Evolutionary conservation across 92 coral and sea anemone genomes (phyloP), one percentile per base, ranked within the genome.

Genomic region (Bergia sp.): DNA sequence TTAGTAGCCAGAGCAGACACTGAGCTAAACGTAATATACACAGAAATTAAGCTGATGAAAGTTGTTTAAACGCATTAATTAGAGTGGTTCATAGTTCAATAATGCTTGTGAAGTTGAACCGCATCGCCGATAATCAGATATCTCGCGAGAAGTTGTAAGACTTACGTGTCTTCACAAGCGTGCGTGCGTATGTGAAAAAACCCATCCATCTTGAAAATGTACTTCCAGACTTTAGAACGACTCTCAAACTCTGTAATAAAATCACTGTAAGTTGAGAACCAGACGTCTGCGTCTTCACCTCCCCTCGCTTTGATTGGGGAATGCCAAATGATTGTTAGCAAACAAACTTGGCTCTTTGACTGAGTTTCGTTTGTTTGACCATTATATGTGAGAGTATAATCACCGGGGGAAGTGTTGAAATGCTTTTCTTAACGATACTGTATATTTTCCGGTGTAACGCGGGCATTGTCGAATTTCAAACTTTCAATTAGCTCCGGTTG

Each of bases 391-490:
- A 66, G 49, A 84, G 29, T 20, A 84, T 72, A 84, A 71, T 84
- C 37, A 84, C 87, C 78, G 65, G 78, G 12, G 64, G 87, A 84
- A 84, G 87, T 84, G 71, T 80, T 41, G n/a, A 18, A 42, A 73
- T 65, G 41, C 61, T 23, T 71, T 84, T 45, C 65, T 84, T 84
- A 69, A 69, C 79, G 79, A 84, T 84, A 71, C 87, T 69, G 79
- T 69, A 71, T 69, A 84, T 45, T 71, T 84, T 84, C 87, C 87
- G 87, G 79, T 84, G n/a, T 43, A 84, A 84, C 87, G 75, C 53
- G 69, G 80, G 47, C 80, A 84, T 84, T 74, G 58, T 84, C 64
- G 9, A 13, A 8, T 13, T 23, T 80, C 78, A 84, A 44, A 2
- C 75, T 36, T 45, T 84, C 36, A 71, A 84, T 84, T 84, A 84